These are phyloP conservation scores for Rhorus exstirpatorius DNA, from an alignment of 2,888 invertebrate genomes.

Conservation along the genomic window DNA sequence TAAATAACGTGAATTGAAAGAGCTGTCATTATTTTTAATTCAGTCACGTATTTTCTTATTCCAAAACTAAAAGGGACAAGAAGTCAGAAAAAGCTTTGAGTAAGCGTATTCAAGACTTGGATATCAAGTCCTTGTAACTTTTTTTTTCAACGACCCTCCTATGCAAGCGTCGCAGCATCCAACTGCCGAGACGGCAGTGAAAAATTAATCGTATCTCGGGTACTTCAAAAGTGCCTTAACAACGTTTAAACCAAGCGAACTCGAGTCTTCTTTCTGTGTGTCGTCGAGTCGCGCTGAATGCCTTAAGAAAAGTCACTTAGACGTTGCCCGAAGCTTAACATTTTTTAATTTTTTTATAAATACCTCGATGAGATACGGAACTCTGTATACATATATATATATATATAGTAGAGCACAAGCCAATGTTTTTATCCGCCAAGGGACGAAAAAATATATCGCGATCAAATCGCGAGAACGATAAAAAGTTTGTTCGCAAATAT, in stretches of 20 bases:
- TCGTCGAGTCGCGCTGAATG: constrained; percentile 10
- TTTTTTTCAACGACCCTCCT: neutral
- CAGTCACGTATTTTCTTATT: no score
- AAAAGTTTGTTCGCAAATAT: constrained; percentile 19
- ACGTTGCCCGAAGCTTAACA: constrained; percentile 30
- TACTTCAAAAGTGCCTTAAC: constrained; percentile 46
- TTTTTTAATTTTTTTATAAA: constrained; percentile 57
- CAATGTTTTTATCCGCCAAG: neutral
- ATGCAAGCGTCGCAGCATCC: constrained; percentile 5
- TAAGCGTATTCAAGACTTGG: neutral
- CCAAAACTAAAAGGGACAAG: no score
- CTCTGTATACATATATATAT: neutral
- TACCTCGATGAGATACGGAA: constrained; percentile 18
- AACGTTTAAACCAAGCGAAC: constrained; percentile 50
- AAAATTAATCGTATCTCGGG: constrained; percentile 60
- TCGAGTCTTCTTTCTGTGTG: constrained; percentile 29
- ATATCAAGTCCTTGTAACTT: neutral
- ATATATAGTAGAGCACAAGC: neutral
- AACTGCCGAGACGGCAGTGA: constrained; percentile 25
- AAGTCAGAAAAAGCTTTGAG: constrained; percentile 3
- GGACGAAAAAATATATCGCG: neutral
- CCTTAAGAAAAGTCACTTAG: constrained; percentile 61
- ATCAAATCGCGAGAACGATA: constrained; percentile 17
- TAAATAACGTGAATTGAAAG: no score
- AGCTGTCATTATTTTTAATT: no score